Percentiles rank a stretch among this genome's conserved stretches.
phyloP scores from a whole-genome alignment of 1,140 invertebrate genomes.

The Cydia amplana region DNA sequence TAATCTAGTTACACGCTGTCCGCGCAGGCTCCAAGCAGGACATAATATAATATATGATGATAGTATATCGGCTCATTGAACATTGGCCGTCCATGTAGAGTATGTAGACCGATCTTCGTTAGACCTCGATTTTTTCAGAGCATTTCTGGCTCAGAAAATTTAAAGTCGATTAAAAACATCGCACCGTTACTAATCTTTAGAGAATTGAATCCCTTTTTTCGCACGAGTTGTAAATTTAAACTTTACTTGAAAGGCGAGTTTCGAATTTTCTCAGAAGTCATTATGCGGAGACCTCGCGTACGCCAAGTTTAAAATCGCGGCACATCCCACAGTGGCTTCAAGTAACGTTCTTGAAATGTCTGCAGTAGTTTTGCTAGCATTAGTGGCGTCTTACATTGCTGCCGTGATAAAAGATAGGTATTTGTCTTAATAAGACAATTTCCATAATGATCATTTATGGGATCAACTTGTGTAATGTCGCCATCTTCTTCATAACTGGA shows the following conservation, averaged over 20 bases:
- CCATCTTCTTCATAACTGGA: no score
- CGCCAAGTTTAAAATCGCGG: constrained; percentile 36
- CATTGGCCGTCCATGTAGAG: not conserved
- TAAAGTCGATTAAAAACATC: constrained; percentile 6
- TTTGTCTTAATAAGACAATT: no score
- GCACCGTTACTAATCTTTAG: constrained; percentile 10
- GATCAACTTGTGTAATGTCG: no score
- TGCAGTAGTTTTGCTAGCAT: constrained; percentile 31
- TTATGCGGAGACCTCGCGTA: constrained; percentile 39
- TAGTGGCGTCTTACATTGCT: constrained; percentile 5
- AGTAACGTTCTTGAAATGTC: constrained; percentile 31
- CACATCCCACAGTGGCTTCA: constrained; percentile 34
- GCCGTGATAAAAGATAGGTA: not conserved
- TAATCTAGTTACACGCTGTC: not conserved
- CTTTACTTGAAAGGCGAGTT: constrained; percentile 42
- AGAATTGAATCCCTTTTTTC: constrained; percentile 10
- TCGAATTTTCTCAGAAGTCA: constrained; percentile 35
- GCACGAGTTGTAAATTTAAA: constrained; percentile 36
- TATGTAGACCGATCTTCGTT: not conserved
- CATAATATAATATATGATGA: not conserved
- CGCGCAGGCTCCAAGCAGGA: not conserved
- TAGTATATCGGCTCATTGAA: constrained; percentile 2
- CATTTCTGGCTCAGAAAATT: not conserved
- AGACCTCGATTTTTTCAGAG: not conserved
- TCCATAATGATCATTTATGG: no score